Base-by-base conservation (phyloP, 2,797 vertebrate species). In the Chrysocyon brachyurus region DNA sequence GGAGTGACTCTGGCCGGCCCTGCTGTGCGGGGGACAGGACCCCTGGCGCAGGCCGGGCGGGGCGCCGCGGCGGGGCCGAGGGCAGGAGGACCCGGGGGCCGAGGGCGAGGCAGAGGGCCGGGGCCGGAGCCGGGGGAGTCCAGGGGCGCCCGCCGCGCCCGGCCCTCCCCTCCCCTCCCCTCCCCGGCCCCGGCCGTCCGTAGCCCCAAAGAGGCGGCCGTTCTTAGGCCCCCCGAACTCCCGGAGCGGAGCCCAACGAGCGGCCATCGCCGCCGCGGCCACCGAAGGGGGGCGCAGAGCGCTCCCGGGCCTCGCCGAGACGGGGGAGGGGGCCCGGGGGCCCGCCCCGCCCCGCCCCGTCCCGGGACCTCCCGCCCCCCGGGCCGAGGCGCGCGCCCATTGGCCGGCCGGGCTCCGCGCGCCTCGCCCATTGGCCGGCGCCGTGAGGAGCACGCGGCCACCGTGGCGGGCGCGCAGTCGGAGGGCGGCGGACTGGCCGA, bases 391-490 rank as follows among this genome's bases (percentile, higher is more conserved):
- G 52, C 40, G 63, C 81, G 12, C 73, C 95, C 84, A 98, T 98
- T 98, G 98, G 98, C 33, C n/a, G 9, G 28, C 72, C 31, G 56
- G 79, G 14, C 84, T 91, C 86, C 73, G 16, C 57, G 93, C 72
- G 68, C 91, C 79, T 87, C 84, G 68, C 89, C 96, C 97, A 97
- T 98, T 98, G 97, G 97, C 94, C 91, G 19, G 85, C 31, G 36
- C 68, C 5, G 90, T 9, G 90, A 90, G 68, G 24, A 77, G 84
- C 98, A 97, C 85, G 96, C 86, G 97, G 98, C 97, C 97, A 97
- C 97, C 12, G 97, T 97, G 96, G 97, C 95, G 79, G 95, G 96
- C 97, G 52, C 46, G 36, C 94, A 96, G 96, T 96, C 81, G 93
- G 97, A 73, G 95, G 85, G 96, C 84, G 28, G 92, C 24, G 5